A percentile compares a stretch with the other conserved stretches of the same genome.
Evolutionary conservation across 2,888 invertebrate species (phyloP).

Genomic region (Pyralis farinalis): DNA sequence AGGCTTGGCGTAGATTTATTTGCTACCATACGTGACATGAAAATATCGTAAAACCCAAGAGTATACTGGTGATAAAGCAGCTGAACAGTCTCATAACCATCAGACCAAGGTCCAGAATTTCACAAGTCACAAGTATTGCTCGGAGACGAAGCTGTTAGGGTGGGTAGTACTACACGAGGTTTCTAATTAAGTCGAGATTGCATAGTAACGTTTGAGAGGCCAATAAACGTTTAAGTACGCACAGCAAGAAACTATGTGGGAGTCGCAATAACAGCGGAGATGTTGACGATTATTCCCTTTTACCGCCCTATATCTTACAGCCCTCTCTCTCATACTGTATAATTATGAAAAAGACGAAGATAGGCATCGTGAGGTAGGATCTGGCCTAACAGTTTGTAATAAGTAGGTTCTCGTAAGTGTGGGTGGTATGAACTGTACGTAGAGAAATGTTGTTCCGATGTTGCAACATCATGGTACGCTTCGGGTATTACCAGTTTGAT

Average conservation of each 20-base stretch:
- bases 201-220: conserved; percentile 42
- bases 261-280: conserved; percentile 55
- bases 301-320: conserved; percentile 15
- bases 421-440: conserved; percentile 51
- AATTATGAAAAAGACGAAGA: conserved; percentile 17
- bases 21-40: too few species aligned
- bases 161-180: background rate
- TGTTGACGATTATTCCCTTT: conserved; percentile 53
- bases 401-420: conserved; percentile 37
- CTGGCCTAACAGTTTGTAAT: conserved; percentile 19
- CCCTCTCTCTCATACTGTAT: conserved; percentile 14
- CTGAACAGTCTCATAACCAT: too few species aligned
- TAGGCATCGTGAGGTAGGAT: conserved; percentile 16
- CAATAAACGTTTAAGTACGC: conserved; percentile 56
- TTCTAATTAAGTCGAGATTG: conserved; percentile 4
- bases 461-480: conserved; percentile 44
- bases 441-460: conserved; percentile 48
- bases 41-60: too few species aligned
- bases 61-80: too few species aligned
- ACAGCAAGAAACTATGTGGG: conserved; percentile 54
- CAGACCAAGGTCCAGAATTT: too few species aligned
- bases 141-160: background rate
- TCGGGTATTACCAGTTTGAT: conserved; percentile 33
- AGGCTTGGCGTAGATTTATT: too few species aligned
- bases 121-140: too few species aligned